Conservation (phyloP, 1,140 invertebrate species). For the Drosophila orena region DNA sequence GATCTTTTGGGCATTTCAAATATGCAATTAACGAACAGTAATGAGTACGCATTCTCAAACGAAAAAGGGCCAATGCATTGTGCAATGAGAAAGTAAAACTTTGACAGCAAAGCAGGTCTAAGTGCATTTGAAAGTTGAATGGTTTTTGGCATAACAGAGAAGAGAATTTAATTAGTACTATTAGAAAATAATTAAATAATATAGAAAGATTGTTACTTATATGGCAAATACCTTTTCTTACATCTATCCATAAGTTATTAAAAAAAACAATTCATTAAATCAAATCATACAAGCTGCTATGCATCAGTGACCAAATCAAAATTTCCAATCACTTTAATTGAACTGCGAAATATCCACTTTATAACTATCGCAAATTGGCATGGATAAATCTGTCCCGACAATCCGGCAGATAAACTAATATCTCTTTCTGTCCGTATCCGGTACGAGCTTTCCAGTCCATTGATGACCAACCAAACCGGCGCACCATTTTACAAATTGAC, state of each 20-base stretch:
- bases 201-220: too few species aligned
- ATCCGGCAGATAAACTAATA: slow-evolving; percentile 59
- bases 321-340: slow-evolving; percentile 24
- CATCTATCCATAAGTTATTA: too few species aligned
- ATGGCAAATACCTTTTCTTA: too few species aligned
- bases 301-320: background rate
- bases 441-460: slow-evolving; percentile 66
- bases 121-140: background rate
- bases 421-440: slow-evolving; percentile 44
- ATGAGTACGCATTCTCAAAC: slow-evolving; percentile 33
- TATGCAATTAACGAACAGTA: slow-evolving; percentile 59
- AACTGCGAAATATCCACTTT: slow-evolving; percentile 18
- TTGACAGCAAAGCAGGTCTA: slow-evolving; percentile 18
- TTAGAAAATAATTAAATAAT: too few species aligned
- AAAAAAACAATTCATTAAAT: too few species aligned
- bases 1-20: slow-evolving; percentile 65
- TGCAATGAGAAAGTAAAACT: background rate
- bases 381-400: slow-evolving; percentile 39
- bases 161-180: background rate
- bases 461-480: slow-evolving; percentile 61
- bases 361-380: slow-evolving; percentile 28
- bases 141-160: background rate
- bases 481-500: slow-evolving; percentile 56
- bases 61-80: too few species aligned
- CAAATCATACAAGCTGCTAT: too few species aligned